Evolutionary conservation across 2,888 invertebrate species (phyloP), one percentile per base, ranked within the genome.

Genomic region (Spisula solida): DNA sequence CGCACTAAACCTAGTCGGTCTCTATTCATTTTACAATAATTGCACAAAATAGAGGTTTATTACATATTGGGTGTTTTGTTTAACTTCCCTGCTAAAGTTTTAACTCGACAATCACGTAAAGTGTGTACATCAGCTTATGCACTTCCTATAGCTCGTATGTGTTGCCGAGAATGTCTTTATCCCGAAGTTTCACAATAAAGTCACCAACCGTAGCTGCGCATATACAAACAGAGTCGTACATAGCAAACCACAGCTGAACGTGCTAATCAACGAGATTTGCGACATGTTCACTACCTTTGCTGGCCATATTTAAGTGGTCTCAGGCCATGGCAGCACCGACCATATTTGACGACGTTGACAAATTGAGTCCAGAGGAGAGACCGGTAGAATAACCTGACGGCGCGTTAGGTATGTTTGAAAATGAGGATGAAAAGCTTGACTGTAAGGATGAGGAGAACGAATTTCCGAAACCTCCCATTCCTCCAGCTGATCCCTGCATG

Each of bases 251-350:
- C 29, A 60, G 83, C 75, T 70, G 48, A n/a, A 55, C 41, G 48
- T 84, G 78, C 34, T 16, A 34, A 75, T 75, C 75, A 34, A 18
- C 75, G 60, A 75, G 75, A 25, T 78, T 4, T 10, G 75, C 18
- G 83, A 84, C 70, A 84, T 47, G 83, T 89, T 25, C 56, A 41
- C 70, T 87, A 84, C 81, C 87, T 51, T 90, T 75, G 16, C 79
- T 47, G 41, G 47, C 25, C 25, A 31, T 14, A 14, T 6, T 34
- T 14, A 18, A 25, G 25, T n/a, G n/a, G n/a, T n/a, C 10, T 85
- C 91, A 96, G 82, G 96, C 96, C 96, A 96, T 96, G 55, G 94
- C 96, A 20, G 94, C 96, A 14, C 97, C 97, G 51, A 97, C 96
- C 96, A 97, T 97, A 94, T 96, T 96, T 94, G 96, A 95, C 88